Conservation (phyloP, 2,113 vertebrate genomes). For the Empidonax alnorum region DNA sequence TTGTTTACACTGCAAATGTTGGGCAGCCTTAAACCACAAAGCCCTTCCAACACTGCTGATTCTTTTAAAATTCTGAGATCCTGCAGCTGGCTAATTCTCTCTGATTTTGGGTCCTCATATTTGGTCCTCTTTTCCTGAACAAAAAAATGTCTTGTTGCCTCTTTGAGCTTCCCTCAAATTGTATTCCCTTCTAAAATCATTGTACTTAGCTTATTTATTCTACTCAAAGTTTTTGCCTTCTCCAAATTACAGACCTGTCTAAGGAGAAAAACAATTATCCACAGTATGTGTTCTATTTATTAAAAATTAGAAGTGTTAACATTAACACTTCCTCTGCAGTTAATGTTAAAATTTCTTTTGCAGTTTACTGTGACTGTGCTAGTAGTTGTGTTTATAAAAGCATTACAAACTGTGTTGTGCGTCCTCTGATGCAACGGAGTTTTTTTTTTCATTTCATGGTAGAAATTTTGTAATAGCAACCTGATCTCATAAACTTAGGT, state of each 20-base stretch:
- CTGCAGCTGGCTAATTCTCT: not conserved
- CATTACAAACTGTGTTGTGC: not conserved
- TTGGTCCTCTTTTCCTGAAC: not conserved
- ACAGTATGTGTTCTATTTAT: not conserved
- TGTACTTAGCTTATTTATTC: not conserved
- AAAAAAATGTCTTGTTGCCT: not conserved
- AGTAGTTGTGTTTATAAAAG: not conserved
- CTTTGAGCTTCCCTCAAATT: not conserved
- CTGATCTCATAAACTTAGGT: not conserved
- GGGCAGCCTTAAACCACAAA: not conserved
- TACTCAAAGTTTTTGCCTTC: not conserved
- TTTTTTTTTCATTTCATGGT: not conserved
- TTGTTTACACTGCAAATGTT: not conserved
- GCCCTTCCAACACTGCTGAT: not conserved
- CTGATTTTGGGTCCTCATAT: not conserved
- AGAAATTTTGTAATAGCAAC: not conserved
- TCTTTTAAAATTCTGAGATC: not conserved
- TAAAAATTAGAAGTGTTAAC: not conserved
- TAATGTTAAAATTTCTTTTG: no score
- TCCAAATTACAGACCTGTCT: not conserved
- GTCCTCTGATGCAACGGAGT: not conserved
- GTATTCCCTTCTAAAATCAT: not conserved
- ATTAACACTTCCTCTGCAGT: not conserved
- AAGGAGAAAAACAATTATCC: not conserved
- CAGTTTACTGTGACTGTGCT: not conserved